A percentile compares a stretch with the other conserved stretches of the same genome.
Evolutionary conservation across 2,113 vertebrate genomes (phyloP).

Genomic region (Halichoerus grypus): DNA sequence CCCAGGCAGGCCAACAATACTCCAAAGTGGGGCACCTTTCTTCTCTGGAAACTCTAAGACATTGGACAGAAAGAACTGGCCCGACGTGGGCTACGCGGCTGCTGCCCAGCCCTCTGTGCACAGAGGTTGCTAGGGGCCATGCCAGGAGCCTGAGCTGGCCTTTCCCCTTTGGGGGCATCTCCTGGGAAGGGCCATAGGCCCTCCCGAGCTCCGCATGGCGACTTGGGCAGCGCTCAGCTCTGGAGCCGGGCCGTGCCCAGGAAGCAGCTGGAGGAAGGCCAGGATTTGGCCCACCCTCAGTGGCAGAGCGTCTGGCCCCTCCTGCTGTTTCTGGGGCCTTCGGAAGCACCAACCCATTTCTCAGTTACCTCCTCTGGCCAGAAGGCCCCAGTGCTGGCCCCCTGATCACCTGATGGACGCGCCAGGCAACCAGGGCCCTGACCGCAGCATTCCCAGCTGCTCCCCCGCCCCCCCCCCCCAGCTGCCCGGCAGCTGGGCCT

Average conservation of each 20-base stretch:
- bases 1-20: slow-evolving; percentile 72
- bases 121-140: neutral
- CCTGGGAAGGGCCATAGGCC: neutral
- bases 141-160: neutral
- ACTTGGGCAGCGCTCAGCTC: neutral
- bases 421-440: neutral
- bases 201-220: neutral
- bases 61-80: neutral
- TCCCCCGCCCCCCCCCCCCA: neutral
- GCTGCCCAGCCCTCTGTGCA: neutral
- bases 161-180: neutral
- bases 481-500: slow-evolving; percentile 53
- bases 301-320: neutral
- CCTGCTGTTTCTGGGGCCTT: neutral
- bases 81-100: neutral
- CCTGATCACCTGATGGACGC: neutral
- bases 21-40: neutral
- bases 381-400: slow-evolving; percentile 45
- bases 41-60: slow-evolving; percentile 44
- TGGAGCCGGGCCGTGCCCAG: neutral
- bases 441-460: slow-evolving; percentile 12
- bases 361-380: slow-evolving; percentile 78
- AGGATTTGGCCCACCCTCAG: neutral
- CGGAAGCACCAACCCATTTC: neutral
- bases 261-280: neutral